A percentile compares a stretch with the other conserved stretches of the same genome.
Evolutionary conservation across 64 coral and sea anemone genomes (phyloP).

Genomic region (Actinia tenebrosa): DNA sequence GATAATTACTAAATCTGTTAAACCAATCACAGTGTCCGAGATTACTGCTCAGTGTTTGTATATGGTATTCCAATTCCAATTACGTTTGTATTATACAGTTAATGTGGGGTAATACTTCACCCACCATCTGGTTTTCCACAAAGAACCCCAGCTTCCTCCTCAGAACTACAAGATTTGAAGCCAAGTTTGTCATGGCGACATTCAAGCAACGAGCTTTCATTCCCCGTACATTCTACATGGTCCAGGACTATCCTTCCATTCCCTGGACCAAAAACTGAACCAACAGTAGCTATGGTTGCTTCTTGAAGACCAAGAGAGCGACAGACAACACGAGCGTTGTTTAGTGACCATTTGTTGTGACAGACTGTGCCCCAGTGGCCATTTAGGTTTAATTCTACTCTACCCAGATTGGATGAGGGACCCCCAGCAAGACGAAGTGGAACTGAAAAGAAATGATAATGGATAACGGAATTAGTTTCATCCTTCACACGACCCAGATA

Average conservation of each 20-base stretch:
- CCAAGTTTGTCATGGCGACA: conserved; percentile 14
- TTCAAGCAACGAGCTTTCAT: conserved; percentile 34
- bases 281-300: conserved; percentile 5
- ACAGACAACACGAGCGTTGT: conserved; percentile 29
- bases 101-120: neutral
- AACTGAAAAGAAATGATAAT: conserved; percentile 10
- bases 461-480: neutral
- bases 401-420: neutral
- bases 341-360: conserved; percentile 26
- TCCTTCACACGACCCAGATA: neutral
- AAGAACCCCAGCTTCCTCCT: conserved; percentile 40
- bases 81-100: too few species aligned
- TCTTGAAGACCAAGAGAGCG: conserved; percentile 28
- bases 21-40: too few species aligned
- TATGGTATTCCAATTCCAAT: too few species aligned
- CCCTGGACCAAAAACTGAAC: conserved; percentile 32
- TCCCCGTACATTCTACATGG: conserved; percentile 21
- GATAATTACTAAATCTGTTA: too few species aligned
- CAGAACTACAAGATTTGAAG: neutral
- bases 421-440: conserved; percentile 26
- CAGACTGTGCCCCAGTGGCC: conserved; percentile 39
- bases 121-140: conserved; percentile 30
- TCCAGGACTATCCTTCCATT: conserved; percentile 26
- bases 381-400: conserved; percentile 18
- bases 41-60: too few species aligned